These are phyloP conservation scores for Colistium nudipinnis DNA, from an alignment of 2,113 vertebrate genomes.

Conservation along the genomic window DNA sequence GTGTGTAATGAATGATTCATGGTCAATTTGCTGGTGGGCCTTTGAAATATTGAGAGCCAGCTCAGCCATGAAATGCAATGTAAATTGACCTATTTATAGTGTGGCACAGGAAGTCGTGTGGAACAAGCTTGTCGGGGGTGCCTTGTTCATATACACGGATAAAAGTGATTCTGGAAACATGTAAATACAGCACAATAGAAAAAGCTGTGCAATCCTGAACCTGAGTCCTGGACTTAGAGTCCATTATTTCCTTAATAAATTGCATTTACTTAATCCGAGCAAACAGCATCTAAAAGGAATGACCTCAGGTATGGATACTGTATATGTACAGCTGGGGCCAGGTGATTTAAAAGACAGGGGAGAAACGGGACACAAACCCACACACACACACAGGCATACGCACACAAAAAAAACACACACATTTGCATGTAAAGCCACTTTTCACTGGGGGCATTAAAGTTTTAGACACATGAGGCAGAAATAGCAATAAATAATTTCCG, in stretches of 20 bases:
- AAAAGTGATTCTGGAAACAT: too few species aligned
- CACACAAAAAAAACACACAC: conserved; percentile 32
- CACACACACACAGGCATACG: not conserved
- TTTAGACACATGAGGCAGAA: conserved; percentile 56
- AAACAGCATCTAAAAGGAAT: too few species aligned
- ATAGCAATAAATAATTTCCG: conserved; percentile 73
- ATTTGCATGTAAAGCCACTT: conserved; percentile 75
- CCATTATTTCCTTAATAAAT: too few species aligned
- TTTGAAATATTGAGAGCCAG: conserved; percentile 73
- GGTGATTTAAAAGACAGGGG: conserved; percentile 41
- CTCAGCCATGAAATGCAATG: conserved; percentile 76
- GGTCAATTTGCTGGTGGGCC: conserved; percentile 67
- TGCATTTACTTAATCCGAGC: too few species aligned
- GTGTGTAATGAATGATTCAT: conserved; percentile 72
- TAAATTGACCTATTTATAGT: conserved; percentile 78
- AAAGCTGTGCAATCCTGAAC: too few species aligned
- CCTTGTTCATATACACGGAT: conserved; percentile 60
- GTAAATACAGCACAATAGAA: too few species aligned
- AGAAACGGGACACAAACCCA: conserved; percentile 24
- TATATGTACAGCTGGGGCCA: too few species aligned
- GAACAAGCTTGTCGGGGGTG: conserved; percentile 35
- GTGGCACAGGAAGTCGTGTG: conserved; percentile 57
- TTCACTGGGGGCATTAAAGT: conserved; percentile 64
- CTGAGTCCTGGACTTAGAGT: too few species aligned
- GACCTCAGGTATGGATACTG: too few species aligned